These are phyloP conservation scores for Nemotelus pantherinus DNA, from an alignment of 2,888 invertebrate species.

Conservation along the genomic window DNA sequence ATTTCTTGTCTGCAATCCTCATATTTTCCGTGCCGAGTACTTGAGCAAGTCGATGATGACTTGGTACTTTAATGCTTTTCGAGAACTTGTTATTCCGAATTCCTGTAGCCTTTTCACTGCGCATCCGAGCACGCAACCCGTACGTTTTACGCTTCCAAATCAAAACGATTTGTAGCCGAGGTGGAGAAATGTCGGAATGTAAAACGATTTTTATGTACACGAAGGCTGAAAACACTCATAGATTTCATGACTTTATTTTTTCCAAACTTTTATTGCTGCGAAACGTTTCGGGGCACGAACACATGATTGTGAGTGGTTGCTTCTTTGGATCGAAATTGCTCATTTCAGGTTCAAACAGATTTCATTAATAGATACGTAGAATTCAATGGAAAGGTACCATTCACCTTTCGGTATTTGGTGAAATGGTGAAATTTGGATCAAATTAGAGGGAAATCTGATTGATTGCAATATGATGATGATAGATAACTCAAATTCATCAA, in stretches of 20 bases:
- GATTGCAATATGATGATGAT: no score
- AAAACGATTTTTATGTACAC: background rate
- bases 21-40: background rate
- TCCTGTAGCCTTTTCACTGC: background rate
- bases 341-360: no score
- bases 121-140: background rate
- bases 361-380: no score
- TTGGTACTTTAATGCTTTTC: background rate
- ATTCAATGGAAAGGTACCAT: no score
- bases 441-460: no score
- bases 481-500: no score
- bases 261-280: background rate
- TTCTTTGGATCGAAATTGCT: no score
- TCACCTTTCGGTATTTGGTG: no score
- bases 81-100: background rate
- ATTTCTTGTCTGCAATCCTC: background rate
- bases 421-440: no score
- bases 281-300: no score
- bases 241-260: conserved; percentile 9
- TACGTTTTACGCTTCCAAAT: background rate
- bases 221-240: background rate
- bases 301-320: no score
- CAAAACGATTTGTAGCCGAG: conserved; percentile 9
- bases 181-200: background rate
- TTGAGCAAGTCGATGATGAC: background rate